Evolutionary conservation across 2,888 invertebrate genomes (phyloP), one percentile per base, ranked within the genome.

Genomic region (Drosophila paramelanica): DNA sequence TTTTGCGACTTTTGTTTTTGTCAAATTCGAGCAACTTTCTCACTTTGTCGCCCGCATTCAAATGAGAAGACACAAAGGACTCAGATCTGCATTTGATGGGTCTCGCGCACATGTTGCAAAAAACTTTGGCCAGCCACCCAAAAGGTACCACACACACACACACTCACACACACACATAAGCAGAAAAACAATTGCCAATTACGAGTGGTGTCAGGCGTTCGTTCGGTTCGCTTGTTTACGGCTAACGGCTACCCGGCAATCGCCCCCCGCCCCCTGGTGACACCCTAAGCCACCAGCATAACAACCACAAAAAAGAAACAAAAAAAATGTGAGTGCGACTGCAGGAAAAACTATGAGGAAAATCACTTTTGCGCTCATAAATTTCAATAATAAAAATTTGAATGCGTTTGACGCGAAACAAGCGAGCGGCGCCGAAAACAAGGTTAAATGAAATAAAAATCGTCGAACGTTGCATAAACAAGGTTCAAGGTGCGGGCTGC

Each of bases 301-400:
- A 65, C 72, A 53, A 51, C 74, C 70, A 51, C 46, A 46, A 60
- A 67, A 68, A 62, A 17, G 17, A 17, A 17, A 1, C 17, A 27
- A 57, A 58, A 50, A 49, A 60, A 55, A 56, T 62, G 36, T 13
- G 46, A 13, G 47, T 53, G 47, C 55, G 61, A 61, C 62, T 38
- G 42, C 33, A 52, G 76, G 76, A 72, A 81, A 85, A 85, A 81
- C 79, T 71, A 81, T 79, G 89, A 77, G 79, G 89, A 89, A 84
- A 89, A 86, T 86, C 82, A 88, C 89, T 88, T 89, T 89, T 86
- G 88, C 45, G 69, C 79, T 79, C 85, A 89, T 86, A 86, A 86
- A 86, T 86, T 86, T 86, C 80, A 89, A 89, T 86, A 86, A 88
- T 89, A 89, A 88, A 89, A 86, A 86, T 86, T 86, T 86, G 85